Evolutionary conservation across 1,140 invertebrate genomes (phyloP).

Genomic region (Bombus soroeensis): DNA sequence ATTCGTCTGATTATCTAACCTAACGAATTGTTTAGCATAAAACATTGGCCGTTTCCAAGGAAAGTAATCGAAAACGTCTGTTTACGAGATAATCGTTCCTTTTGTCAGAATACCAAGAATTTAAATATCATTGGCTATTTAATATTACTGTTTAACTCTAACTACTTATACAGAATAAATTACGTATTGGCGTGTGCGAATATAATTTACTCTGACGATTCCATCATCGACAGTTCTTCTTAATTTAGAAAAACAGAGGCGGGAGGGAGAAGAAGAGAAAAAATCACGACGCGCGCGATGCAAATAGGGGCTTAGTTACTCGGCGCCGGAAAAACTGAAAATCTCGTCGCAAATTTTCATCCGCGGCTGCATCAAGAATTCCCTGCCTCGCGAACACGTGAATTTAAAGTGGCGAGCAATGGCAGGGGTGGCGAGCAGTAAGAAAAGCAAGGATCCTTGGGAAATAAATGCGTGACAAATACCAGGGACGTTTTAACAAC

Average conservation of each 20-base stretch:
- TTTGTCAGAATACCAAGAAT: not conserved
- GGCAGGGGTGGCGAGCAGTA: not conserved
- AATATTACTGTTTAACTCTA: not conserved
- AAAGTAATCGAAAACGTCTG: not conserved
- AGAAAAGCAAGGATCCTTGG: slow-evolving; percentile 15
- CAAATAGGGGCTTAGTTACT: slow-evolving; percentile 22
- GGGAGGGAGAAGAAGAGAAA: not conserved
- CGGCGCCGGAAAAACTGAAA: not conserved
- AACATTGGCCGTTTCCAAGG: not conserved
- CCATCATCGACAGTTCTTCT: not conserved
- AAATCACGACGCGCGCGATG: not conserved
- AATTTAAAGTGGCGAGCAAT: slow-evolving; percentile 21
- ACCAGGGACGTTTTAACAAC: slow-evolving; percentile 33
- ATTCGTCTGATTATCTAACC: not conserved
- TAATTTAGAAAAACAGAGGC: not conserved
- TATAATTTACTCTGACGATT: slow-evolving; percentile 3
- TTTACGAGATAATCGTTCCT: not conserved
- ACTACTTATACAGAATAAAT: not conserved
- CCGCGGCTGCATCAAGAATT: slow-evolving; percentile 31
- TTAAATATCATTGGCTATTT: not conserved
- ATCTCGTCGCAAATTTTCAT: slow-evolving; percentile 31
- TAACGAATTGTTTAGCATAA: not conserved
- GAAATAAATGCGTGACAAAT: slow-evolving; percentile 47
- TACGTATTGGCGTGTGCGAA: not conserved
- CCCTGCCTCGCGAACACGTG: slow-evolving; percentile 4